Evolutionary conservation across 2,113 vertebrate species (phyloP).

Genomic region (Odontesthes bonariensis): DNA sequence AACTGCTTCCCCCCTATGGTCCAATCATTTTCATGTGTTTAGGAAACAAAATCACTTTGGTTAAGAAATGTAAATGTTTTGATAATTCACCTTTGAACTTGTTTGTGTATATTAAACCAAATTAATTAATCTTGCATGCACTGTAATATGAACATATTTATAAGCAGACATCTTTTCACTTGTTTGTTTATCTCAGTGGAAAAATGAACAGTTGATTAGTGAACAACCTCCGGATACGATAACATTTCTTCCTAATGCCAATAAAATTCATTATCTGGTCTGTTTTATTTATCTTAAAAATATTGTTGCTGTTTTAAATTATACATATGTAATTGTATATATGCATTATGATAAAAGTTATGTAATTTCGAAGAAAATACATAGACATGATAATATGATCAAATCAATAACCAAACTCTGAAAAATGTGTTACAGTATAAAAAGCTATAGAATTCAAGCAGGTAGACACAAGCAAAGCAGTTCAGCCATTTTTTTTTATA

Average conservation of each 20-base stretch:
- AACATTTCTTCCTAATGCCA: no score
- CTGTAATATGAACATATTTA: no score
- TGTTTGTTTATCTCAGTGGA: no score
- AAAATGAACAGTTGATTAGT: no score
- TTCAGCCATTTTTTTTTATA: constrained; percentile 1
- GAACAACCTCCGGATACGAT: no score
- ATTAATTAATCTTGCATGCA: not conserved
- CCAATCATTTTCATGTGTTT: not conserved
- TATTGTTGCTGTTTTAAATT: not conserved
- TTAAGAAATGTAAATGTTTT: not conserved
- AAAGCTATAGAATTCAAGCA: not conserved
- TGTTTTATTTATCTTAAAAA: no score
- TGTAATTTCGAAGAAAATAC: no score
- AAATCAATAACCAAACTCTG: not conserved
- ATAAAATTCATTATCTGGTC: no score
- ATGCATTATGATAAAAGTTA: no score
- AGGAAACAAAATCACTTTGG: constrained; percentile 1
- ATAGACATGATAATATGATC: not conserved
- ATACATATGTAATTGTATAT: no score
- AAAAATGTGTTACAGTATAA: not conserved
- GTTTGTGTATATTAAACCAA: not conserved
- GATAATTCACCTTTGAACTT: not conserved
- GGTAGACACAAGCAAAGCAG: constrained; percentile 26
- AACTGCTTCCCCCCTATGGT: not conserved
- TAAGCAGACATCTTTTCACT: no score